phyloP scores from a whole-genome alignment of 2,797 vertebrate genomes.

The Propithecus perrieri region DNA sequence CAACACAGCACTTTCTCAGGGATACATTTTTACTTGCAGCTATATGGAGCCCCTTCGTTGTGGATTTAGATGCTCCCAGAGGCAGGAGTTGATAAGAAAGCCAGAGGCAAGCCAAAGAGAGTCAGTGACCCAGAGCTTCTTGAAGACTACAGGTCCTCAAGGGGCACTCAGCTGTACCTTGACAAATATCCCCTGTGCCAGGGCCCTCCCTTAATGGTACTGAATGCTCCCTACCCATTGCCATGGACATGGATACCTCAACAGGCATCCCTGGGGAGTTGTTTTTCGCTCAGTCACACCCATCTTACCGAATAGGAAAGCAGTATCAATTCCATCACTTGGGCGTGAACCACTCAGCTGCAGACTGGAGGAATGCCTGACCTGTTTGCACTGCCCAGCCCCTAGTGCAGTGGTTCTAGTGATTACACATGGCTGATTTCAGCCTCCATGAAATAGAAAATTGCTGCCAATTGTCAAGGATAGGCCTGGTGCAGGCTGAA shows the following conservation, averaged over 20 bases:
- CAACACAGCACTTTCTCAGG: neutral
- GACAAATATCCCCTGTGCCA: neutral
- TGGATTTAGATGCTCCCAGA: neutral
- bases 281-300: neutral
- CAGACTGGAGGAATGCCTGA: neutral
- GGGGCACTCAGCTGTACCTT: neutral
- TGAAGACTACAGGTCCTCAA: neutral
- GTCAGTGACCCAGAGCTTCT: neutral
- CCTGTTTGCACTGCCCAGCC: neutral
- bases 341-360: neutral
- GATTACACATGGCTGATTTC: neutral
- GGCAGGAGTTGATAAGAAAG: neutral
- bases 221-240: fast-evolving
- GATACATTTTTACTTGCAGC: neutral
- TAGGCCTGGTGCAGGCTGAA: neutral
- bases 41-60: neutral
- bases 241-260: neutral
- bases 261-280: neutral
- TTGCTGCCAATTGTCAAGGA: constrained; percentile 1
- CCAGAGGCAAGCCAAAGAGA: neutral
- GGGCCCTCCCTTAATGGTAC: neutral
- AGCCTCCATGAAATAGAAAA: constrained; percentile 7
- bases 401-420: neutral
- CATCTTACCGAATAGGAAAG: neutral
- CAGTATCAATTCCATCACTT: neutral